Evolutionary conservation across 2,797 vertebrate genomes (phyloP).

Genomic region (Hozukius guyotensis): DNA sequence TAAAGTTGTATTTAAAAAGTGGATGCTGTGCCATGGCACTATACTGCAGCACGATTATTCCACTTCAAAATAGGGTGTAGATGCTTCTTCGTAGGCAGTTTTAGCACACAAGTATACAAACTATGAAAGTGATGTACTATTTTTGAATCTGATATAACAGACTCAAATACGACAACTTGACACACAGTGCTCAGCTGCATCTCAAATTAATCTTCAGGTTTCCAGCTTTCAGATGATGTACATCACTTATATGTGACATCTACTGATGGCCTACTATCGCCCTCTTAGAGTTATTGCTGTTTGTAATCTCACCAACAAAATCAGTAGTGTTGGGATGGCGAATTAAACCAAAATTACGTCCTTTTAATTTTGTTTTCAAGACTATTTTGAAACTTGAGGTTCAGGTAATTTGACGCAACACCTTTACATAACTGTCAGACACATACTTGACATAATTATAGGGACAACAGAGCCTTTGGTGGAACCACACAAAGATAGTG

Average conservation of each 20-base stretch:
- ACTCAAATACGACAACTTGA: not conserved
- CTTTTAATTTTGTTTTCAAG: not conserved
- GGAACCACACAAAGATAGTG: not conserved
- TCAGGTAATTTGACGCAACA: not conserved
- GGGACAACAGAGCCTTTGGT: not conserved
- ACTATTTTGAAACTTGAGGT: not conserved
- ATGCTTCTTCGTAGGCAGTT: not conserved
- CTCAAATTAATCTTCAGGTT: too few relatives aligned
- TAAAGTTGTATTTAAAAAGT: not conserved
- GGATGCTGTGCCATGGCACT: not conserved
- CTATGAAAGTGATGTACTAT: not conserved
- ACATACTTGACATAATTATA: not conserved
- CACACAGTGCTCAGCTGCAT: too few relatives aligned
- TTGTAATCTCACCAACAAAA: too few relatives aligned
- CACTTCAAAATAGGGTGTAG: not conserved
- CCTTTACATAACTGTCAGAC: not conserved
- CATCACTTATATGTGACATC: fast-evolving
- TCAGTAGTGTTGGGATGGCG: not conserved
- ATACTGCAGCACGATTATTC: too few relatives aligned
- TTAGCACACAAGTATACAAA: not conserved
- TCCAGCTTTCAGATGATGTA: too few relatives aligned
- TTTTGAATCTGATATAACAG: not conserved
- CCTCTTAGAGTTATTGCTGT: too few relatives aligned
- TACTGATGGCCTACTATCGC: too few relatives aligned
- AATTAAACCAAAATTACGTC: not conserved